Evolutionary conservation across 2,888 invertebrate species (phyloP), one percentile per base, ranked within the genome.

Genomic region (Matsumyia berberina): DNA sequence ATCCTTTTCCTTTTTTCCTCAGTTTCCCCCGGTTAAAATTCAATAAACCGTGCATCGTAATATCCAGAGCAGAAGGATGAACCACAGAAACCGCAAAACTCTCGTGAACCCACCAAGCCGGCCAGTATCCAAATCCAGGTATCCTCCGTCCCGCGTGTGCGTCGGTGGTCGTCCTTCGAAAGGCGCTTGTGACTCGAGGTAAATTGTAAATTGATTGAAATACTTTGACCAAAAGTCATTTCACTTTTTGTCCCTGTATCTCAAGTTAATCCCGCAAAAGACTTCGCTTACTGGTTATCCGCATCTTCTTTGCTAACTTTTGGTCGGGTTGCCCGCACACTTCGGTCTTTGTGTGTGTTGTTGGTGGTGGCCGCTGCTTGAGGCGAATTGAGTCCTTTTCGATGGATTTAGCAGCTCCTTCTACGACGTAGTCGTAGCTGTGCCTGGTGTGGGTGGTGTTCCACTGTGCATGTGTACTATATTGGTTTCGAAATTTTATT

Each of bases 171-270:
- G n/a, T 17, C 62, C 57, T 39, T 31, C 12, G 29, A 60, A 49
- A 17, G 44, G 46, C 58, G 57, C 70, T 31, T 46, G 66, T 72
- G 60, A 53, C 78, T 60, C 39, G 64, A 69, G 79, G 55, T 79
- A 64, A 74, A 83, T 74, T 79, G 83, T 79, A 74, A 79, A 83
- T 83, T 83, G 83, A 83, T 83, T 83, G 73, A 83, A 83, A 83
- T 79, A 83, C 79, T 79, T 83, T 79, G 83, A 79, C 79, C 83
- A 79, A 83, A 74, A 73, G 57, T 73, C 62, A 73, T 83, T 73
- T 73, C 12, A 57, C 31, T 60, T 37, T 58, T n/a, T 53, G 37
- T 35, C 17, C 55, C 62, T 55, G 39, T 66, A 72, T 82, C 72
- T 42, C 31, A 72, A 79, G 73, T 83, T 79, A 83, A 79, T 79